Base-by-base conservation (phyloP, 1,140 invertebrate genomes). In the Drosophila miranda region DNA sequence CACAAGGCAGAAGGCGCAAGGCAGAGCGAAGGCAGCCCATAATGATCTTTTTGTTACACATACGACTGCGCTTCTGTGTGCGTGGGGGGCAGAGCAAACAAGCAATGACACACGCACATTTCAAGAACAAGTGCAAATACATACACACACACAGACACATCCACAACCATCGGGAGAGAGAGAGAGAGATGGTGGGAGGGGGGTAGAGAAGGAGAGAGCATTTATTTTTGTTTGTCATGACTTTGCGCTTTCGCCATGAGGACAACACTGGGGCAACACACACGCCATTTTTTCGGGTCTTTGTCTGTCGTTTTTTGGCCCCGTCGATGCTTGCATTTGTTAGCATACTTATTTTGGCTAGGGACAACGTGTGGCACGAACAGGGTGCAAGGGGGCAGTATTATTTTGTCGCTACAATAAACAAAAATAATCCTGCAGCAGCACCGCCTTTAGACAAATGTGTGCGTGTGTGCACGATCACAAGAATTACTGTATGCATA, bases 31-130 rank as follows among this genome's bases (percentile, higher is more conserved):
- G 9, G 4, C 34, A 38, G 34, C 11, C 49, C 62, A 63, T 86
- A 81, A 86, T 87, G 81, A 84, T 84, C 81, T 86, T 81, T 84
- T 81, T 86, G 76, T 60, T 74, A 67, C 57, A 53, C 48, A 74
- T 64, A 59, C 62, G 26, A 19, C 23, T 48, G 21, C 14, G 14
- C 23, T 5, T 19, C 13, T 41, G 38, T 38, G 46, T 34, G 43
- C 6, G 43, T 30, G 26, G 7, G 19, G 34, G 28, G 26, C 60
- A 50, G 46, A 62, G 60, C 62, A 84, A 75, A 79, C 61, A 84
- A 79, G 62, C 67, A 80, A 64, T 53, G 11, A 50, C 60, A 54
- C 54, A 72, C 57, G 45, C 30, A 61, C 46, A 26, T 55, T 30
- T 42, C 34, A 38, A 13, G 42, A 49, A 51, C 54, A 51, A 75